phyloP scores from a whole-genome alignment of 2,113 vertebrate genomes.

The Ammodytes marinus region DNA sequence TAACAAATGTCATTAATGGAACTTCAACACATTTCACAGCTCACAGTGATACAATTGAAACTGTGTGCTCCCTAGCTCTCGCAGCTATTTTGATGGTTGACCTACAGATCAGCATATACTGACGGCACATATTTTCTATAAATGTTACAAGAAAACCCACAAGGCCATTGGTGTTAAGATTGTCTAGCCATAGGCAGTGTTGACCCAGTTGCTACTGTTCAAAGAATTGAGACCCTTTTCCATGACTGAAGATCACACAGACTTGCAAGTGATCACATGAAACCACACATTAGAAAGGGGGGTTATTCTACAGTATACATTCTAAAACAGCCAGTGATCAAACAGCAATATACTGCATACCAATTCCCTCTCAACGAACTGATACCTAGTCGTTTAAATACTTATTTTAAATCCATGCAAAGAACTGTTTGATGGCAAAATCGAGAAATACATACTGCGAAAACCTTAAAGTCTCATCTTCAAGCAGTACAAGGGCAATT shows the following conservation, averaged over 20 bases:
- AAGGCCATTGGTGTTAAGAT: conserved; percentile 23
- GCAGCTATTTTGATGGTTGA: conserved; percentile 40
- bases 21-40: conserved; percentile 14
- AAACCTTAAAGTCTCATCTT: conserved; percentile 59
- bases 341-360: conserved; percentile 22
- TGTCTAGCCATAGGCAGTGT: conserved; percentile 36
- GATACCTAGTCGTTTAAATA: conserved; percentile 19
- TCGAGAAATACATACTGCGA: conserved; percentile 53
- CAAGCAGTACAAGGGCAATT: conserved; percentile 55
- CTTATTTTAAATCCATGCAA: conserved; percentile 35
- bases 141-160: conserved; percentile 39
- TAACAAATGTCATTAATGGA: not conserved
- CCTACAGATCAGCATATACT: conserved; percentile 35
- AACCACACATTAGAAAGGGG: conserved; percentile 10
- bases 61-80: conserved; percentile 39
- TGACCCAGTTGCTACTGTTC: conserved; percentile 16
- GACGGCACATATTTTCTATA: conserved; percentile 38
- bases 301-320: conserved; percentile 6
- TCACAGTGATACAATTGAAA: conserved; percentile 19
- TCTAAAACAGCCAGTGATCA: conserved; percentile 51
- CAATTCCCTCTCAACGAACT: conserved; percentile 15
- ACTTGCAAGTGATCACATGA: conserved; percentile 45
- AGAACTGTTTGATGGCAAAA: conserved; percentile 51
- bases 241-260: conserved; percentile 35
- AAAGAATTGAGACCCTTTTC: conserved; percentile 18